A percentile compares a stretch with the other conserved stretches of the same genome.
Conservation (phyloP, 2,888 invertebrate species). For the Petrolisthes cinctipes region DNA sequence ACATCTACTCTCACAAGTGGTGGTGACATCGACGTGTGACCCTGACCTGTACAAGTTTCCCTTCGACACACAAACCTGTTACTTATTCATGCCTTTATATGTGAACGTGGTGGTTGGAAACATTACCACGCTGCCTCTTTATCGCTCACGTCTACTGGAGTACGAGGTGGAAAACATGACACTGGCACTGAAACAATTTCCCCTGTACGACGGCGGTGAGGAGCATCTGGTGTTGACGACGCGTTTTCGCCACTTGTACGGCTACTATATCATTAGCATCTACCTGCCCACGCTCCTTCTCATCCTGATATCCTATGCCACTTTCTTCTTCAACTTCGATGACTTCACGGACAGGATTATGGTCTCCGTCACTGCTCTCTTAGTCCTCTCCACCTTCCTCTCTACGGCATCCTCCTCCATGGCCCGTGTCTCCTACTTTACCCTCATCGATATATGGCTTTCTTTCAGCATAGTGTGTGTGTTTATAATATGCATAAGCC, state of each 20-base stretch:
- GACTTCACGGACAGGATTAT: conserved; percentile 39
- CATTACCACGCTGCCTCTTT: not conserved
- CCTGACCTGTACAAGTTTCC: conserved; percentile 32
- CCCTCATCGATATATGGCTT: conserved; percentile 42
- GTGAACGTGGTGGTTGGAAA: not conserved
- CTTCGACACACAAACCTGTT: conserved; percentile 34
- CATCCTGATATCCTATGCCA: conserved; percentile 9
- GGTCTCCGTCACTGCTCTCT: conserved; percentile 29
- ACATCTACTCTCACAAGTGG: not conserved
- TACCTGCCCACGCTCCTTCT: conserved; percentile 37
- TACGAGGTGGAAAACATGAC: conserved; percentile 20
- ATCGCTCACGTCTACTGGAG: conserved; percentile 26
- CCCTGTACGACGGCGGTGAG: not conserved
- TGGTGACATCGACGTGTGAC: conserved; percentile 22
- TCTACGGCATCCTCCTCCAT: conserved; percentile 39
- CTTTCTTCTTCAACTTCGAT: conserved; percentile 34
- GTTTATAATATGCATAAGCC: conserved; percentile 24
- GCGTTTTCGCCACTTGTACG: conserved; percentile 13
- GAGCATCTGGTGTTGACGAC: not conserved
- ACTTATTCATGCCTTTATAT: not conserved
- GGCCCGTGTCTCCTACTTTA: conserved; percentile 45
- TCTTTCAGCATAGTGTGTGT: conserved; percentile 31
- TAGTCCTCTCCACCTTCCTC: conserved; percentile 46
- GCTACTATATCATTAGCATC: conserved; percentile 41
- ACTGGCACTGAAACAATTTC: not conserved